Base-by-base conservation (phyloP, 2,113 vertebrate genomes). In the Felis chaus region DNA sequence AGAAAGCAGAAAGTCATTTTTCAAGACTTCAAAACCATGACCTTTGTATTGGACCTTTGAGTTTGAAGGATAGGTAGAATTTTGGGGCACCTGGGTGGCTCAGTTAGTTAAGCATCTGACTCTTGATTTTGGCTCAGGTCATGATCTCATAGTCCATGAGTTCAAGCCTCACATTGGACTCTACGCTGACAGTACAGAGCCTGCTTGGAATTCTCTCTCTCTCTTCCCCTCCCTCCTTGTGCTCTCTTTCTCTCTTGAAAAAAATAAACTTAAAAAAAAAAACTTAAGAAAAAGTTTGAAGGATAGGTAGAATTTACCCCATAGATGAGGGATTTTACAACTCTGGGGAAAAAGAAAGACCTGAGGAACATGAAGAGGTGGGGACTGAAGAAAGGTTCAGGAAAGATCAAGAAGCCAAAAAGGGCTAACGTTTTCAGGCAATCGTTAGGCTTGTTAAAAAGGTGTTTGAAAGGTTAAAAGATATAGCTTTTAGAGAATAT, bases 401-500 rank as follows among this genome's bases (percentile, higher is more conserved):
- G 68, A 61, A 65, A 53, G 0, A 57, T 83, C 16, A 2, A 65
- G 4, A 71, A 27, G 1, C 0, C n/a, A 23, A 74, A 57, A 79
- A 76, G 13, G 29, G 2, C 33, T 66, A 57, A 84, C 0, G 0
- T 55, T 73, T 68, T 36, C 11, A 48, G 9, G 1, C 9, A 29
- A 61, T 4, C 0, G 10, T 33, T 84, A 50, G 33, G 10, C 31
- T 29, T 25, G 4, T 69, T 36, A 36, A 8, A 74, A 74, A 23
- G 0, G 23, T 18, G 27, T 63, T 33, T 25, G 4, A 61, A 74
- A 18, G 0, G 8, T 23, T 1, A 36, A 33, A 10, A 45, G 4
- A 8, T 33, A 33, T 0, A 57, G 21, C 0, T 45, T 71, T 45
- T 25, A 92, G 65, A 53, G 12, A 81, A 5, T 55, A 63, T 8